These are phyloP conservation scores for Thymelicus acteon DNA, from an alignment of 2,888 invertebrate species.

Conservation along the genomic window DNA sequence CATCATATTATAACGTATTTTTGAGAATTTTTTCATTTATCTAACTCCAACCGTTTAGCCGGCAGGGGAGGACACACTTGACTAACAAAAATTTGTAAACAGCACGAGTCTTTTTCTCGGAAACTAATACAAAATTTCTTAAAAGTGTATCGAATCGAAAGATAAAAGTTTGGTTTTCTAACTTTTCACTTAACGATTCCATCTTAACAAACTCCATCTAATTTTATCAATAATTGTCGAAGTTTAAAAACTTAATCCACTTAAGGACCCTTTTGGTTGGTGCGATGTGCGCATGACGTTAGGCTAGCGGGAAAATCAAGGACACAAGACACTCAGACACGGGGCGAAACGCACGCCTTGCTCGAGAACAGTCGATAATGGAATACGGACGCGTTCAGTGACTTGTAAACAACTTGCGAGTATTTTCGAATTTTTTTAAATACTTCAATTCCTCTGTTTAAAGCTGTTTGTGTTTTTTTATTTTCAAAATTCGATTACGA, in stretches of 20 bases:
- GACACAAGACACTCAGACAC: slow-evolving; percentile 68
- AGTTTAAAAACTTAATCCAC: slow-evolving; percentile 84
- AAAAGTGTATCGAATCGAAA: not conserved
- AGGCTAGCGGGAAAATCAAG: slow-evolving; percentile 78
- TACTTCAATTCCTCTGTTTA: not conserved
- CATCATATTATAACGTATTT: no score
- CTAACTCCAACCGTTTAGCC: no score
- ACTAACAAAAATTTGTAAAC: no score
- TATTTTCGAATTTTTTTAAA: slow-evolving; percentile 28
- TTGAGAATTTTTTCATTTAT: no score
- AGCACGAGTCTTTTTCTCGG: not conserved
- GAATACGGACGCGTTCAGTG: slow-evolving; percentile 65
- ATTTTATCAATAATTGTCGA: slow-evolving; percentile 83
- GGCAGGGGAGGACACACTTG: no score
- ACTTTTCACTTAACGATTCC: slow-evolving; percentile 75
- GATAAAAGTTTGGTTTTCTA: slow-evolving; percentile 50
- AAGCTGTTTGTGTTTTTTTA: slow-evolving; percentile 20
- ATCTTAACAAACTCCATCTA: slow-evolving; percentile 76
- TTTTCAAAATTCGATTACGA: slow-evolving; percentile 6
- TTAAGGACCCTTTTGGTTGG: slow-evolving; percentile 76
- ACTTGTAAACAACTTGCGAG: slow-evolving; percentile 59
- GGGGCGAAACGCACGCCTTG: slow-evolving; percentile 57
- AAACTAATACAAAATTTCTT: not conserved
- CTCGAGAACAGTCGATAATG: slow-evolving; percentile 58
- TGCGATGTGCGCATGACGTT: slow-evolving; percentile 76